These are phyloP conservation scores for Microcebus murinus DNA, from an alignment of 2,113 vertebrate species.

Conservation along the genomic window DNA sequence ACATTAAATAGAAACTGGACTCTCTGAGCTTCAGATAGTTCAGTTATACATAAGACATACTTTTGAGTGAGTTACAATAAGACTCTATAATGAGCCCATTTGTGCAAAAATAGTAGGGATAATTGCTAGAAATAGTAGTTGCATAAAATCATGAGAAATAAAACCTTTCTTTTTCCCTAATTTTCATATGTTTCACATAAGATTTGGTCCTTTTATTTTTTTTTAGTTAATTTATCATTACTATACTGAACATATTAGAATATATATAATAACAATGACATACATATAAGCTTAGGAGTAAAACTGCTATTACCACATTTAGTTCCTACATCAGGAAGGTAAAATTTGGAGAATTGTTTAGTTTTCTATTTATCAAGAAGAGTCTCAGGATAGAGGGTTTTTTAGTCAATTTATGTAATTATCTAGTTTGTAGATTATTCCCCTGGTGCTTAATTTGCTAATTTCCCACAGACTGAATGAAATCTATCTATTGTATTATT, in stretches of 20 bases:
- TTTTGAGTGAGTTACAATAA: background rate
- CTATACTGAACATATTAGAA: background rate
- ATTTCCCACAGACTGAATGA: slow-evolving; percentile 64
- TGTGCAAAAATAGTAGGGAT: background rate
- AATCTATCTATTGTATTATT: slow-evolving; percentile 62
- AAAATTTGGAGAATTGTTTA: slow-evolving; percentile 40
- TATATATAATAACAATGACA: background rate
- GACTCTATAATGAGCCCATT: background rate
- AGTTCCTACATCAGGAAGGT: background rate
- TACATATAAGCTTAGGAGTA: background rate
- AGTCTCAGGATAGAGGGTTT: slow-evolving; percentile 29
- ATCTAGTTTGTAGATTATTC: slow-evolving; percentile 62
- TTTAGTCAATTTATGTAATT: slow-evolving; percentile 66
- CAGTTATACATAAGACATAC: background rate
- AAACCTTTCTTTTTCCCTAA: background rate
- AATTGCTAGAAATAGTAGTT: background rate
- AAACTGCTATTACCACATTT: background rate
- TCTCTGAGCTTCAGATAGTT: background rate
- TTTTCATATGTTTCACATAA: background rate
- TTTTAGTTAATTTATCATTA: background rate
- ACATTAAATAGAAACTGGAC: background rate
- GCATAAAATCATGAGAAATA: background rate
- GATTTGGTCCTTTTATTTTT: background rate
- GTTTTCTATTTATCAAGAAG: slow-evolving; percentile 46
- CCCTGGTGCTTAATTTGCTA: slow-evolving; percentile 43